phyloP scores from a whole-genome alignment of 1,140 invertebrate species.

The Cepaea nemoralis region DNA sequence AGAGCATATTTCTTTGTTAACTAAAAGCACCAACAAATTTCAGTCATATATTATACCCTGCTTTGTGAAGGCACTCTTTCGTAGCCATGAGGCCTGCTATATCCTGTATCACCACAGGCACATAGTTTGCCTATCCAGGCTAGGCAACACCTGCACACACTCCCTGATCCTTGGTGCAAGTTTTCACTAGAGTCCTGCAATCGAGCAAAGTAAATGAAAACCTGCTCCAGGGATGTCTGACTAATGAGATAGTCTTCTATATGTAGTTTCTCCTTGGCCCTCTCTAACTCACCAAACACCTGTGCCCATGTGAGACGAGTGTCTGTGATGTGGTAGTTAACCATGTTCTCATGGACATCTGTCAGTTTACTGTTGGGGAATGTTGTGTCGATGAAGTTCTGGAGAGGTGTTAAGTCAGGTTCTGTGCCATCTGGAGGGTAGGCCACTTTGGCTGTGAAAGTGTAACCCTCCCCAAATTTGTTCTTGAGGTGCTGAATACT shows the following conservation, averaged over 20 bases:
- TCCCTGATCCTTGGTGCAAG: background rate
- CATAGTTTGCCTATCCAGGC: background rate
- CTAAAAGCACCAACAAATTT: too few relatives aligned
- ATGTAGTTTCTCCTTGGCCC: slow-evolving; percentile 73
- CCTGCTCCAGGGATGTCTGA: slow-evolving; percentile 85
- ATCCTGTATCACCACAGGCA: background rate
- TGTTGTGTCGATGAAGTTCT: slow-evolving; percentile 56
- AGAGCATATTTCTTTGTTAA: too few relatives aligned
- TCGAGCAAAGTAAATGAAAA: slow-evolving; percentile 75
- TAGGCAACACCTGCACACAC: background rate
- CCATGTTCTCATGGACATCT: slow-evolving; percentile 81
- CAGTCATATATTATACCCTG: too few relatives aligned
- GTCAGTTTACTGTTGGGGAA: slow-evolving; percentile 73
- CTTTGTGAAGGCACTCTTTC: background rate
- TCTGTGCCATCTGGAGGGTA: slow-evolving; percentile 39
- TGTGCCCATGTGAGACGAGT: slow-evolving; percentile 75
- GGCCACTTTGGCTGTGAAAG: slow-evolving; percentile 68
- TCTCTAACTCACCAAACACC: slow-evolving; percentile 78
- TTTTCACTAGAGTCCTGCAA: slow-evolving; percentile 65
- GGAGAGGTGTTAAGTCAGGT: slow-evolving; percentile 55
- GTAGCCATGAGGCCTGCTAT: background rate
- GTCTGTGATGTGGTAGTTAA: slow-evolving; percentile 72
- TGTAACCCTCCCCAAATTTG: slow-evolving; percentile 71
- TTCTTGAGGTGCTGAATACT: slow-evolving; percentile 73
- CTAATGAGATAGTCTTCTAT: slow-evolving; percentile 83